These are phyloP conservation scores for Rotaria magnacalcarata DNA, from an alignment of 2,888 invertebrate genomes.

Conservation along the genomic window DNA sequence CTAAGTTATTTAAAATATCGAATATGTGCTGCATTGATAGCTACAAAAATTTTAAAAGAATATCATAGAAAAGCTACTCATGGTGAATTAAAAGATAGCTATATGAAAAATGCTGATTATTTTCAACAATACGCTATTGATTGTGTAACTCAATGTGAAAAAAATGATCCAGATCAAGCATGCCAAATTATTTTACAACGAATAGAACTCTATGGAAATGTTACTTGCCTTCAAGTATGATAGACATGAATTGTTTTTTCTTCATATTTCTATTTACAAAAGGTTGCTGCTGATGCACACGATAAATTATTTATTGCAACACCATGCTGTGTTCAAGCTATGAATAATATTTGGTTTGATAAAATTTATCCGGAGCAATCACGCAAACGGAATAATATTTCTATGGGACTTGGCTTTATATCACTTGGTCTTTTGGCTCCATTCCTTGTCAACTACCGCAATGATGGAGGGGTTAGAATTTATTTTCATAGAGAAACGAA, in stretches of 20 bases:
- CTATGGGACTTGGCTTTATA: neutral
- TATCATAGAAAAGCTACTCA: neutral
- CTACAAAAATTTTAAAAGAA: conserved; percentile 27
- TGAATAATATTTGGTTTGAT: conserved; percentile 26
- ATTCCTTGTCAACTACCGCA: neutral
- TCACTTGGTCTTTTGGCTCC: conserved; percentile 1
- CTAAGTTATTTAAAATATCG: conserved; percentile 6
- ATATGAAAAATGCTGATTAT: neutral
- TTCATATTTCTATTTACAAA: no score
- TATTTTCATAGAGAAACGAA: neutral
- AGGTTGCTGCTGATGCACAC: conserved; percentile 7
- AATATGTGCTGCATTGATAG: conserved; percentile 20
- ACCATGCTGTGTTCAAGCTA: conserved; percentile 16
- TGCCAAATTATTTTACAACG: conserved; percentile 14
- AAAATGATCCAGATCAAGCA: neutral
- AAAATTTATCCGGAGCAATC: conserved; percentile 11
- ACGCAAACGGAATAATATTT: neutral
- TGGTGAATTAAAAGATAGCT: neutral
- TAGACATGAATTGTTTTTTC: no score
- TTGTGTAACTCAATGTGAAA: conserved; percentile 6
- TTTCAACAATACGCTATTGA: conserved; percentile 1
- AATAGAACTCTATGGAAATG: conserved; percentile 3
- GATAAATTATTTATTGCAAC: conserved; percentile 17
- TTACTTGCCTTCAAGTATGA: neutral
- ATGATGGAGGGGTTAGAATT: neutral